These are phyloP conservation scores for Psittacus erithacus DNA, from an alignment of 2,113 vertebrate species.

Conservation along the genomic window DNA sequence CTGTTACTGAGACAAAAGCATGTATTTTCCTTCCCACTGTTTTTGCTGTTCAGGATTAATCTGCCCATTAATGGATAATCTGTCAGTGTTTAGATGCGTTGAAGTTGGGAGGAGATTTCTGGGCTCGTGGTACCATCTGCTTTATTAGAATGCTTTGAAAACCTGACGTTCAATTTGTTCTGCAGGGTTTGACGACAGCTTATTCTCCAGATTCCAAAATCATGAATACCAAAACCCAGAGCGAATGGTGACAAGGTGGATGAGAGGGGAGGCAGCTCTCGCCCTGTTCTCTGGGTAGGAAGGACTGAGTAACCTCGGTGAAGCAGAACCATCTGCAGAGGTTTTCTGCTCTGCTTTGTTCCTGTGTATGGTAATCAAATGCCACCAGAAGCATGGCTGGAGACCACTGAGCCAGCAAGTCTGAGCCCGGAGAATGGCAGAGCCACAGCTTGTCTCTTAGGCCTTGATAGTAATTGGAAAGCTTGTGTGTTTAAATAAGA, in stretches of 20 bases:
- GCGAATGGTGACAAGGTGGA: neutral
- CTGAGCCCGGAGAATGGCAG: neutral
- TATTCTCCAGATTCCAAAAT: conserved; percentile 84
- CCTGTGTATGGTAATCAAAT: neutral
- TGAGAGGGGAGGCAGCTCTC: neutral
- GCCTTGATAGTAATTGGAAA: neutral
- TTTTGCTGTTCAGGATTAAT: conserved; percentile 79
- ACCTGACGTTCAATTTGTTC: conserved; percentile 84
- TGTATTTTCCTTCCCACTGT: conserved; percentile 58
- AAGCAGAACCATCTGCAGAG: neutral
- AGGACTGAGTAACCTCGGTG: neutral
- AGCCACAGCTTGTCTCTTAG: neutral
- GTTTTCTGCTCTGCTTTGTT: neutral
- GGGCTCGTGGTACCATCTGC: conserved; percentile 79
- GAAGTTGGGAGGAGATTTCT: conserved; percentile 80
- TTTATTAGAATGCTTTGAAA: conserved; percentile 79
- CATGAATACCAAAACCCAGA: conserved; percentile 75
- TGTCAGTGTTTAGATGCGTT: conserved; percentile 77
- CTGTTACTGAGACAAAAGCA: conserved; percentile 53
- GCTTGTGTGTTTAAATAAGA: neutral
- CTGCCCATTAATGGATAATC: conserved; percentile 82
- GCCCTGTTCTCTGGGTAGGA: neutral
- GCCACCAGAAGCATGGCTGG: neutral
- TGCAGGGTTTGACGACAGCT: conserved; percentile 75
- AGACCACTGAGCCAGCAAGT: neutral